phyloP scores from a whole-genome alignment of 2,113 vertebrate genomes.

The Pluvialis apricaria region DNA sequence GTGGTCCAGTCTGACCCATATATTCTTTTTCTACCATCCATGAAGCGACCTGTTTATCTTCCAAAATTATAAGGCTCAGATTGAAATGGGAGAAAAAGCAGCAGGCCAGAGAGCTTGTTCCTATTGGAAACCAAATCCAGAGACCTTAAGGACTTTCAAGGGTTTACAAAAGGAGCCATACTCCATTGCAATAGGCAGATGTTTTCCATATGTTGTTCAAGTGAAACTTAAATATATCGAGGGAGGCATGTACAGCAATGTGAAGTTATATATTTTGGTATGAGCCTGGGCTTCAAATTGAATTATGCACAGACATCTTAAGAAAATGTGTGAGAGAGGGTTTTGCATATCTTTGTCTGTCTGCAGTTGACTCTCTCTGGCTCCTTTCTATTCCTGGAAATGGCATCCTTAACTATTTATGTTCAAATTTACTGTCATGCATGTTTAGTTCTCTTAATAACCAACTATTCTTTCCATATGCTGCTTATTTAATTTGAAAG shows the following conservation, averaged over 20 bases:
- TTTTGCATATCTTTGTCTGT: constrained; percentile 28
- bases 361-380: constrained; percentile 20
- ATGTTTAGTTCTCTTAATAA: neutral
- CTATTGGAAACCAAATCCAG: constrained; percentile 55
- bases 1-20: neutral
- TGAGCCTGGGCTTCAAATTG: constrained; percentile 58
- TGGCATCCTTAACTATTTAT: constrained; percentile 37
- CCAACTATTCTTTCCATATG: constrained; percentile 8
- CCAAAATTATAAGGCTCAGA: neutral
- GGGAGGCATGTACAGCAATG: constrained; percentile 4
- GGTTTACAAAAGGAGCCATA: constrained; percentile 28
- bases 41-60: neutral
- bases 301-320: constrained; percentile 55
- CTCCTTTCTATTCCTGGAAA: constrained; percentile 23
- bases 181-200: constrained; percentile 61
- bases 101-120: constrained; percentile 32
- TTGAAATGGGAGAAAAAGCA: constrained; percentile 51
- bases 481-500: constrained; percentile 3
- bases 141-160: constrained; percentile 39
- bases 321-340: constrained; percentile 37
- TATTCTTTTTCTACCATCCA: neutral
- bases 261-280: constrained; percentile 49
- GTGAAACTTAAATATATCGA: constrained; percentile 48
- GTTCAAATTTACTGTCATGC: constrained; percentile 24
- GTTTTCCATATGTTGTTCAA: constrained; percentile 72